These are phyloP conservation scores for Allacma fusca DNA, from an alignment of 2,888 invertebrate genomes.

Conservation along the genomic window DNA sequence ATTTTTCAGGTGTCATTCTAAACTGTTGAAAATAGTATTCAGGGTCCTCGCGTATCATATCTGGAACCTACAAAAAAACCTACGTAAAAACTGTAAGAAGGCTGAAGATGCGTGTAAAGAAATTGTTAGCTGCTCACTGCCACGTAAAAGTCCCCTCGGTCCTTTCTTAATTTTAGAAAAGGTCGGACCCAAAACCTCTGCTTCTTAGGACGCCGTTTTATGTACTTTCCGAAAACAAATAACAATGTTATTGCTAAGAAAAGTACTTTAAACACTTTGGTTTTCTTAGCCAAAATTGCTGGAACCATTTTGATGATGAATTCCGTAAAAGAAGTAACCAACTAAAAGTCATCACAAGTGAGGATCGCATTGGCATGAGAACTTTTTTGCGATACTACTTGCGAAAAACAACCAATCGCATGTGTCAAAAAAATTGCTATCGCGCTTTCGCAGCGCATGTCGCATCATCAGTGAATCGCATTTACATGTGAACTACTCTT, in stretches of 20 bases:
- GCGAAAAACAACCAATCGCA: neutral
- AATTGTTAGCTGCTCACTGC: neutral
- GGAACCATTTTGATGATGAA: too few relatives aligned
- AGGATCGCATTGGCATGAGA: neutral
- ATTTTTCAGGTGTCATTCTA: neutral
- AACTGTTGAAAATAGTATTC: neutral
- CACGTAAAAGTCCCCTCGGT: neutral
- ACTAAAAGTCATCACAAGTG: too few relatives aligned
- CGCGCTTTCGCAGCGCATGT: neutral
- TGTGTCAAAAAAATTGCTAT: neutral
- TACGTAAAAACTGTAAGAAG: neutral
- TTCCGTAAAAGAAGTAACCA: too few relatives aligned
- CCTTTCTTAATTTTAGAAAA: neutral
- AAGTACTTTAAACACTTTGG: too few relatives aligned
- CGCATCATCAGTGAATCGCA: neutral
- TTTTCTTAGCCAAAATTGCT: too few relatives aligned
- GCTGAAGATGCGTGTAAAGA: neutral
- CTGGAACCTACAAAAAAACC: neutral
- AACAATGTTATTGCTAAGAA: too few relatives aligned
- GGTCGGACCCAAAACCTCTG: neutral
- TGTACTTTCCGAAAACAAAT: neutral
- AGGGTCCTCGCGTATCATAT: constrained; percentile 1
- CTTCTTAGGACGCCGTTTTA: neutral
- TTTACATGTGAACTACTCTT: neutral
- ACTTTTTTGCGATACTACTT: too few relatives aligned